Evolutionary conservation across 2,888 invertebrate species (phyloP), one percentile per base, ranked within the genome.

Genomic region (Caenorhabditis sp.): DNA sequence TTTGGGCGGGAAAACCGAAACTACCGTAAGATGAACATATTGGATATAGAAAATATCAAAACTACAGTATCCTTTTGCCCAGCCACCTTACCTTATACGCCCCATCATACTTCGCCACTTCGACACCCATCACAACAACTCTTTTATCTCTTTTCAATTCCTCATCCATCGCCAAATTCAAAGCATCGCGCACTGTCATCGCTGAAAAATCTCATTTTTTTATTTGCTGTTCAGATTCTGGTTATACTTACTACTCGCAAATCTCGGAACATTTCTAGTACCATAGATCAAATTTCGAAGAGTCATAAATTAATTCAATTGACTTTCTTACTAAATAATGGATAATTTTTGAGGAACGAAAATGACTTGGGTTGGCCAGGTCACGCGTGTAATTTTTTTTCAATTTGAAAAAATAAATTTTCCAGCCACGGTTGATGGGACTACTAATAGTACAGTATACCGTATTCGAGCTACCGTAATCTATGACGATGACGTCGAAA

Each of bases 91-190:
- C 91, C 88, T 91, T 91, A 88, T 97, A 97, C 59, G 97, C 96
- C 76, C 97, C 97, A 88, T 97, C 97, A 88, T 97, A 97, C 89
- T 93, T 92, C 17, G 97, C 97, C 0, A 99, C 97, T 90, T 99
- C 99, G 89, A 99, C 97, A 50, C 97, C 99, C 76, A 97, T 86
- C 54, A 96, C 88, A 88, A 95, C 95, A 0, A 95, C 95, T 71
- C 87, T 87, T 25, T 96, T 95, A 88, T 99, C 97, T 72, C 93
- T 91, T 84, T 93, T 92, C 92, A 99, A 93, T 90, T 99, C 99
- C 88, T 99, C 97, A 88, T 97, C 97, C 88, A 99, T 91, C 0
- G 97, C 99, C 65, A 93, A 91, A 90, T 97, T 97, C 64, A 99
- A 90, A 67, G 97, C 97, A 92, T 99, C 99, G 88, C 99, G 91